Evolutionary conservation across 2,888 invertebrate species (phyloP), one percentile per base, ranked within the genome.

Genomic region (Acholoe squamosa): DNA sequence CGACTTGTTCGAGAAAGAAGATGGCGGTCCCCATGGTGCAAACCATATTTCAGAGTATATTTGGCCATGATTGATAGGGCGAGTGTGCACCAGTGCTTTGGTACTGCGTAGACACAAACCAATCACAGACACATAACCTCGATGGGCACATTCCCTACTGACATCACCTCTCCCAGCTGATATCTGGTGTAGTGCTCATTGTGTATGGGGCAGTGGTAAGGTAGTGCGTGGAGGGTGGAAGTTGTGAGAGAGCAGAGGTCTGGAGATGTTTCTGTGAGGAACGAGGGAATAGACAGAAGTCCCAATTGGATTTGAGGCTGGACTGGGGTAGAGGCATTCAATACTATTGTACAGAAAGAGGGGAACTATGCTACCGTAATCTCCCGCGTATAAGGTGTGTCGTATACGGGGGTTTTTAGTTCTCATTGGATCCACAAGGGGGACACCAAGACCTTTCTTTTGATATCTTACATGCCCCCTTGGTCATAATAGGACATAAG

Each of bases 151-250:
- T 61, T 61, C 22, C 22, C 61, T 1, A 61, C 14, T 7, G 22
- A n/a, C 61, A 61, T 61, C 61, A n/a, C 61, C 61, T 61, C 61
- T 61, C 61, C 61, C 19, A 61, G 61, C 61, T n/a, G 61, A 61
- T 19, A 61, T 61, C 61, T 19, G 61, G 61, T n/a, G n/a, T n/a
- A n/a, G 3, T 3, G 19, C 19, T 61, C 14, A 61, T 14, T 3
- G 19, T 61, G 19, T 43, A 10, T 43, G 10, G 43, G 43, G 61
- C 3, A 61, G 3, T 7, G 5, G 61, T 61, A 61, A 3, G 54
- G 3, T 61, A 61, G 3, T n/a, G 61, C 14, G 5, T n/a, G 61
- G 61, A 61, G 61, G 19, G 61, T n/a, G 43, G 43, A n/a, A 61
- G n/a, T 19, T 61, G 22, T 61, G 19, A 19, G n/a, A 61, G 61